These are phyloP conservation scores for Physeter macrocephalus DNA, from an alignment of 2,113 vertebrate species.

Conservation along the genomic window DNA sequence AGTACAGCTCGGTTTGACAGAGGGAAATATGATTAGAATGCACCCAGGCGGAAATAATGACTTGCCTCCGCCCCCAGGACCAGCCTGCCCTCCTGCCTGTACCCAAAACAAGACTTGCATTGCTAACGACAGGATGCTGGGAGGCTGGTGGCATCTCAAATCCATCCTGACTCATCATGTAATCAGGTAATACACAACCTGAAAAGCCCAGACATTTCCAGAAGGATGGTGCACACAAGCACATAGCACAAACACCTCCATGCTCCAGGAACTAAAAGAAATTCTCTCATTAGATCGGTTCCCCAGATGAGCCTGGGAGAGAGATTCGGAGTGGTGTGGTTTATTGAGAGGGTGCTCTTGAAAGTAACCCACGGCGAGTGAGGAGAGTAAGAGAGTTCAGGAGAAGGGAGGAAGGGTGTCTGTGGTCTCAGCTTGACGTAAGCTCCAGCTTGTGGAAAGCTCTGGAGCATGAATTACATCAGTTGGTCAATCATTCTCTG, in stretches of 20 bases:
- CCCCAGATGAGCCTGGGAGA: not conserved
- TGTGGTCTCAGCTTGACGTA: not conserved
- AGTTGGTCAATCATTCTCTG: not conserved
- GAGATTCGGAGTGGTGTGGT: not conserved
- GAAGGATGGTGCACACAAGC: not conserved
- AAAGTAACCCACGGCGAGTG: not conserved
- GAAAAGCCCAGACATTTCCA: slow-evolving; percentile 58
- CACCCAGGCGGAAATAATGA: slow-evolving; percentile 74
- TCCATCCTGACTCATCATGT: slow-evolving; percentile 52
- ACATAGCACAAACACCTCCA: not conserved
- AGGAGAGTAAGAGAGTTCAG: not conserved
- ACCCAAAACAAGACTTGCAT: slow-evolving; percentile 45
- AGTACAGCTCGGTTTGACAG: slow-evolving; percentile 52
- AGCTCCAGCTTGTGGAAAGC: not conserved
- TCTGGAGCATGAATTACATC: not conserved
- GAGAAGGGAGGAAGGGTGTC: not conserved
- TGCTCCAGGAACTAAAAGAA: not conserved
- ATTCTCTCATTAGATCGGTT: not conserved
- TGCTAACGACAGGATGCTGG: slow-evolving; percentile 41
- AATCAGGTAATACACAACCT: slow-evolving; percentile 23
- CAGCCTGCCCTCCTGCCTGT: slow-evolving; percentile 32
- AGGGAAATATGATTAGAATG: slow-evolving; percentile 76
- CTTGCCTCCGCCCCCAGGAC: slow-evolving; percentile 53
- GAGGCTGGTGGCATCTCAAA: slow-evolving; percentile 56
- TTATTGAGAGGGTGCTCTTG: not conserved